These are phyloP conservation scores for Stenolophus ochropezus DNA, from an alignment of 2,888 invertebrate species.

Conservation along the genomic window DNA sequence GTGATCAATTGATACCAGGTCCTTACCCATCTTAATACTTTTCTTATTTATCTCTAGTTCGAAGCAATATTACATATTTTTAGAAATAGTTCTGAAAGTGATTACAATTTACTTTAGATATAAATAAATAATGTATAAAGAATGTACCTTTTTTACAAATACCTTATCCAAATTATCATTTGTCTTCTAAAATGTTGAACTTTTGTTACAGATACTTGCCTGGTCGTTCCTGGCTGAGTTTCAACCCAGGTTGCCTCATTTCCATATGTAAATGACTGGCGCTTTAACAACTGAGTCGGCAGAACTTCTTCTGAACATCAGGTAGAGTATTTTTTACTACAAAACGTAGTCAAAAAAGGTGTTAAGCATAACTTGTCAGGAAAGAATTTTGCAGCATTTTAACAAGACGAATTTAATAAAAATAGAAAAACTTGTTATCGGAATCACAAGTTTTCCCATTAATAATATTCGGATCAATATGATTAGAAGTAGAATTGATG, in stretches of 20 bases:
- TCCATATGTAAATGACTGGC: not conserved
- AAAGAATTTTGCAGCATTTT: conserved; percentile 6
- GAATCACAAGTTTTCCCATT: not conserved
- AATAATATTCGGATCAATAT: not conserved
- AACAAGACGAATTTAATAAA: not conserved
- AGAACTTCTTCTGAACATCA: not conserved
- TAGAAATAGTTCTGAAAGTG: too few species aligned
- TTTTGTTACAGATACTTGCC: conserved; percentile 10
- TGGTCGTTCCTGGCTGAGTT: not conserved
- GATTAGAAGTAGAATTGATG: not conserved
- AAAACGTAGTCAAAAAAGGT: not conserved
- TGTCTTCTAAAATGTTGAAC: too few species aligned
- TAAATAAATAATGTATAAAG: too few species aligned
- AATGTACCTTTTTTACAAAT: too few species aligned
- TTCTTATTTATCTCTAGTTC: too few species aligned
- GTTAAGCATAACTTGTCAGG: conserved; percentile 33
- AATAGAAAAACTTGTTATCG: too few species aligned
- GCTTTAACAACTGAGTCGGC: not conserved
- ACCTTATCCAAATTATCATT: too few species aligned
- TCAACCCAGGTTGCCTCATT: not conserved
- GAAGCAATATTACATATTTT: too few species aligned
- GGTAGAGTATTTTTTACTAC: not conserved
- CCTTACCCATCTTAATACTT: too few species aligned
- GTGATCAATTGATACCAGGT: too few species aligned
- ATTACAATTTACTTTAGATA: too few species aligned